phyloP scores from a whole-genome alignment of 2,113 vertebrate species.

The Raja brachyura region DNA sequence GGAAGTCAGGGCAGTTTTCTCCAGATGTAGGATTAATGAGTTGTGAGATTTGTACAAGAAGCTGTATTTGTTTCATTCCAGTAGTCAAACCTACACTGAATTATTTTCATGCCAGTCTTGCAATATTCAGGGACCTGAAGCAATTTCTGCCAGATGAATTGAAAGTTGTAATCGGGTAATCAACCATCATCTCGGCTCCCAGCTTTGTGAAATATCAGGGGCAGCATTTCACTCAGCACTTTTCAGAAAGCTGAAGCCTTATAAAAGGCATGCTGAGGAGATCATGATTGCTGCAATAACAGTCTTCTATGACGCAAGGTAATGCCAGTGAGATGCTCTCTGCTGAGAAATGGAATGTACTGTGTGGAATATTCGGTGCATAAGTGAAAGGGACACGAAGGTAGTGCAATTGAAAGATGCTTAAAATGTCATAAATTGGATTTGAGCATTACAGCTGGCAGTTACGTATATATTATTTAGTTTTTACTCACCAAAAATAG shows the following conservation, averaged over 20 bases:
- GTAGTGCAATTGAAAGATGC: background rate
- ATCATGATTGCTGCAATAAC: conserved; percentile 30
- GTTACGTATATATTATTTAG: background rate
- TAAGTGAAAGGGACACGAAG: background rate
- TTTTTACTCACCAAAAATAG: background rate
- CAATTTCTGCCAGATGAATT: conserved; percentile 27
- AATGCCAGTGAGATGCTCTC: conserved; percentile 2
- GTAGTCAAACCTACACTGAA: conserved; percentile 25
- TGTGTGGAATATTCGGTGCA: background rate
- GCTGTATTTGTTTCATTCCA: background rate
- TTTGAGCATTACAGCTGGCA: background rate
- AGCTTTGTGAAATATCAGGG: background rate
- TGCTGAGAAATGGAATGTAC: background rate
- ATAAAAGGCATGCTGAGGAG: conserved; percentile 25
- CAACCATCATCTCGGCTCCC: conserved; percentile 25
- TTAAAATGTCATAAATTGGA: conserved; percentile 14
- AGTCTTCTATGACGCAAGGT: background rate
- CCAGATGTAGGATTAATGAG: conserved; percentile 21
- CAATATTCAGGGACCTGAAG: background rate
- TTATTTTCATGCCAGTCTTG: conserved; percentile 10
- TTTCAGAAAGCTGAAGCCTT: background rate
- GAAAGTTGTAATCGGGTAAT: conserved; percentile 20
- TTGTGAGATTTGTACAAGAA: conserved; percentile 18
- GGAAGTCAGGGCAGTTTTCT: background rate
- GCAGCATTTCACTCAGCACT: conserved; percentile 4